Evolutionary conservation across 2,113 vertebrate genomes (phyloP).

Genomic region (Zosterops lateralis): DNA sequence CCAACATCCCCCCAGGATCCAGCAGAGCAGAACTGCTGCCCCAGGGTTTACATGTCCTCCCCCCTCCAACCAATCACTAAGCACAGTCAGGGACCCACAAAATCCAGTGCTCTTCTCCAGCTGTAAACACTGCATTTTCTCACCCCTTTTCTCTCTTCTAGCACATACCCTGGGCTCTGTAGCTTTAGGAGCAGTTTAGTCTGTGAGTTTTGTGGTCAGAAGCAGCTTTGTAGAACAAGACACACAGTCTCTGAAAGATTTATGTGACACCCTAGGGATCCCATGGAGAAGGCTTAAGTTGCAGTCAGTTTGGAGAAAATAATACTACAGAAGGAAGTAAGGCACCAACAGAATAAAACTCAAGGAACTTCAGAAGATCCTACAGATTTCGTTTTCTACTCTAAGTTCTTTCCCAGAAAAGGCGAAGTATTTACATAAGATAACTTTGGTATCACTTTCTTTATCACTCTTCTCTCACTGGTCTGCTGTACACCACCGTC

Average conservation of each 20-base stretch:
- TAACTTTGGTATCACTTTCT: background rate
- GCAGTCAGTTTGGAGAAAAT: background rate
- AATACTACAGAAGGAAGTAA: background rate
- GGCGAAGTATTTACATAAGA: accelerated
- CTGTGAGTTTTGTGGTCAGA: background rate
- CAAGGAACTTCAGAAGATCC: background rate
- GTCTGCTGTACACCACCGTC: background rate
- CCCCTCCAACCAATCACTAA: accelerated
- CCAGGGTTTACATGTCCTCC: accelerated
- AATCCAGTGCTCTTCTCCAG: background rate
- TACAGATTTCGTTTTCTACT: background rate
- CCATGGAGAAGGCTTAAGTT: background rate
- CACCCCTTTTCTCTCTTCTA: background rate
- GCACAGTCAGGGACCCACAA: accelerated
- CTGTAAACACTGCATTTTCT: background rate
- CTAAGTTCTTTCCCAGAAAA: background rate
- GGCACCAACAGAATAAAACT: background rate
- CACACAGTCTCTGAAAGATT: background rate
- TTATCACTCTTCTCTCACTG: accelerated
- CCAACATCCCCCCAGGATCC: accelerated
- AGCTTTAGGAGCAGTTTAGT: background rate
- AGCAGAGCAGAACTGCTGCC: background rate
- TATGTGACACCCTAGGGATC: too few relatives aligned
- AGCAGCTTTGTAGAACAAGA: background rate
- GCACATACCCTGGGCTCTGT: accelerated